These are phyloP conservation scores for Pollimyrus isidori DNA, from an alignment of 2,113 vertebrate genomes.

Conservation along the genomic window DNA sequence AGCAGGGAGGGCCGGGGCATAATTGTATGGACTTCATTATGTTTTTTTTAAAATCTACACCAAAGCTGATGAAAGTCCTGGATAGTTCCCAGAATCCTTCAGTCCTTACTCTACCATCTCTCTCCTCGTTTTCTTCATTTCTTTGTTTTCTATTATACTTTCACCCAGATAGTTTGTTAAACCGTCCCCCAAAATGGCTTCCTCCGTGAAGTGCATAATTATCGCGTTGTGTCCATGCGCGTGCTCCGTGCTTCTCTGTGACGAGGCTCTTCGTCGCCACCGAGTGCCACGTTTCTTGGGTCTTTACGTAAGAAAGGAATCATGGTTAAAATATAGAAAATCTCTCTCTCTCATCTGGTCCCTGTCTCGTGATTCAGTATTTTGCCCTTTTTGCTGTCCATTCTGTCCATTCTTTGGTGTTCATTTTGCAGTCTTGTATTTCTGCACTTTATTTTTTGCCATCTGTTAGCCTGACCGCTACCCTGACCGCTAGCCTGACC, in stretches of 20 bases:
- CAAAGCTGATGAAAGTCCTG: conserved; percentile 65
- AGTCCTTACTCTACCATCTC: conserved; percentile 31
- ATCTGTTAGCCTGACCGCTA: not conserved
- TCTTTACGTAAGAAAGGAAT: not conserved
- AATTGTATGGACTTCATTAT: conserved; percentile 57
- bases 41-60: conserved; percentile 57
- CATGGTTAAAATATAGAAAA: not conserved
- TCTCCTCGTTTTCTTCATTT: conserved; percentile 22
- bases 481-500: not conserved
- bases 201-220: conserved; percentile 20
- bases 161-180: not conserved
- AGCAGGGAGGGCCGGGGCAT: conserved; percentile 28
- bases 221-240: conserved; percentile 32
- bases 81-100: conserved; percentile 56
- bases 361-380: not conserved
- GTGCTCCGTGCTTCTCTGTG: conserved; percentile 31
- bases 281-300: not conserved
- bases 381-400: not conserved
- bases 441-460: too few relatives aligned
- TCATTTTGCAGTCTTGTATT: too few relatives aligned
- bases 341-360: not conserved
- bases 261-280: not conserved
- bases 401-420: not conserved
- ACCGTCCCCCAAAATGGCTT: not conserved
- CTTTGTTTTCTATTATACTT: not conserved